Conservation (phyloP, 1,140 invertebrate species). For the Zaprionus lachaisei region DNA sequence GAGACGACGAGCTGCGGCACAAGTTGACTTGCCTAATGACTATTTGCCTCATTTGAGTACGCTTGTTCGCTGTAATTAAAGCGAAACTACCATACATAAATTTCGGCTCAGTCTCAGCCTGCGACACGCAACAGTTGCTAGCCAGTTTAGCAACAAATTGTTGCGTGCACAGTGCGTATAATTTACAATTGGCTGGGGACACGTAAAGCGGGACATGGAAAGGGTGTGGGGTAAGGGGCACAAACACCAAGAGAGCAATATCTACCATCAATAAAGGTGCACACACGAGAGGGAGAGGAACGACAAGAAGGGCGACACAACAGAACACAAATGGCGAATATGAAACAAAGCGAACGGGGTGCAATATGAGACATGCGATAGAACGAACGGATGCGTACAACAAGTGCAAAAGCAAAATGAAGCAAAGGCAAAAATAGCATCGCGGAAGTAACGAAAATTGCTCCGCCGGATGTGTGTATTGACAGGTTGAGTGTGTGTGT, state of each 20-base stretch:
- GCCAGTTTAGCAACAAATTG: conserved; percentile 29
- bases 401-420: conserved; percentile 42
- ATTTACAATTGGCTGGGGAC: conserved; percentile 41
- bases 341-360: conserved; percentile 9
- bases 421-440: conserved; percentile 49
- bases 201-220: not conserved
- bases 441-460: conserved; percentile 40
- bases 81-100: conserved; percentile 32
- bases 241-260: conserved; percentile 25
- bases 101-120: not conserved
- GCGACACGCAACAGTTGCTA: conserved; percentile 36
- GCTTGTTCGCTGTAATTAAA: conserved; percentile 36
- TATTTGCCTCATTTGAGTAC: conserved; percentile 36
- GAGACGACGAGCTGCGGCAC: not conserved
- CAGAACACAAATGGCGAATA: not conserved
- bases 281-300: not conserved
- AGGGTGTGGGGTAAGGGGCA: not conserved
- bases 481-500: conserved; percentile 5
- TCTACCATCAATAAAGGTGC: conserved; percentile 34
- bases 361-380: conserved; percentile 50
- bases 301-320: not conserved
- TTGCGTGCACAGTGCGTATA: conserved; percentile 43
- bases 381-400: conserved; percentile 20
- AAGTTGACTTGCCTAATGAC: conserved; percentile 39
- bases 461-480: conserved; percentile 13